Conservation (phyloP, 2,888 invertebrate species). For the Eilema caniola region DNA sequence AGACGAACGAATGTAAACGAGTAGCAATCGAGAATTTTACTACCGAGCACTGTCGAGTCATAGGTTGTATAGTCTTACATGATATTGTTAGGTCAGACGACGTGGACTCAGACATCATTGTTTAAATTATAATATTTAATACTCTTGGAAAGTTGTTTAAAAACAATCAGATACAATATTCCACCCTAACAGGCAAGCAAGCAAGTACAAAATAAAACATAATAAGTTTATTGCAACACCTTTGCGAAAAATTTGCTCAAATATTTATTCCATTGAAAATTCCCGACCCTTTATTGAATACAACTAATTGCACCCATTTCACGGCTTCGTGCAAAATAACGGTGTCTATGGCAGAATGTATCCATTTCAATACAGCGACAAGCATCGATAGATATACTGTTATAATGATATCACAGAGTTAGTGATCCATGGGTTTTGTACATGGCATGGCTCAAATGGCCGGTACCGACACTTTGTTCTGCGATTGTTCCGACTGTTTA, state of each 20-base stretch:
- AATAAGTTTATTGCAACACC: neutral
- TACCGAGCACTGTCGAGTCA: no score
- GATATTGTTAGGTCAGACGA: no score
- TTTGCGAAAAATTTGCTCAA: neutral
- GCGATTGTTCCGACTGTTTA: constrained; percentile 49
- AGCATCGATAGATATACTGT: constrained; percentile 70
- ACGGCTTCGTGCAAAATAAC: constrained; percentile 73
- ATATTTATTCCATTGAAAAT: constrained; percentile 31
- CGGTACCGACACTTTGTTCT: constrained; percentile 42
- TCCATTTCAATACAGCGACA: constrained; percentile 70
- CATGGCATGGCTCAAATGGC: constrained; percentile 28
- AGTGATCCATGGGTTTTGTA: constrained; percentile 47
- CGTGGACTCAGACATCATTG: no score
- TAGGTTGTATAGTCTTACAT: no score
- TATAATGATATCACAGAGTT: constrained; percentile 52
- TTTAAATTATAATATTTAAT: no score
- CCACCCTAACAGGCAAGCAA: neutral
- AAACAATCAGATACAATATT: neutral
- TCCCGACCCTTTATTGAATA: constrained; percentile 44
- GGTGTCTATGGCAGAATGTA: constrained; percentile 67
- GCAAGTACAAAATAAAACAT: neutral
- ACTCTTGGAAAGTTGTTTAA: neutral
- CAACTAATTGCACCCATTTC: constrained; percentile 66
- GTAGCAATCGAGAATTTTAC: no score
- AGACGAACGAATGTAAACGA: no score